Percentiles rank a stretch among this genome's conserved stretches.
Evolutionary conservation across 2,888 invertebrate genomes (phyloP).

Genomic region (Eupithecia insigniata): DNA sequence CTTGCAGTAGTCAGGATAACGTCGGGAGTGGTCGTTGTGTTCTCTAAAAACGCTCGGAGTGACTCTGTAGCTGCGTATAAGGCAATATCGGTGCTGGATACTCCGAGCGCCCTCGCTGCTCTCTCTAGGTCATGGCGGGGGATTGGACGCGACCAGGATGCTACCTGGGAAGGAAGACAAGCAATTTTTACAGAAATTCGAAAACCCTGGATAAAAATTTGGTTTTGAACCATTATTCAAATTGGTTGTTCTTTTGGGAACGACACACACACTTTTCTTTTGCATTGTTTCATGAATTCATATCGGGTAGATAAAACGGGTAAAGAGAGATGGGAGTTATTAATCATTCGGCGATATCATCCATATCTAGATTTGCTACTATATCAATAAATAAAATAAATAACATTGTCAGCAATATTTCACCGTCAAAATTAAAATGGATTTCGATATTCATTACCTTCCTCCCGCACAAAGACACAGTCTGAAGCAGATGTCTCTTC

Average conservation of each 20-base stretch:
- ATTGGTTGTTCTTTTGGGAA: background rate
- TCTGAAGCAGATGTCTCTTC: constrained; percentile 83
- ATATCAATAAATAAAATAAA: background rate
- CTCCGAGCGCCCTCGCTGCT: constrained; percentile 84
- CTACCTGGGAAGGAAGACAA: constrained; percentile 67
- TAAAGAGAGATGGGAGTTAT: too few species aligned
- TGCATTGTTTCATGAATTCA: background rate
- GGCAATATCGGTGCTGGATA: constrained; percentile 86
- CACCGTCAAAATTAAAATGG: background rate
- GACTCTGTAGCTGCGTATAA: constrained; percentile 86
- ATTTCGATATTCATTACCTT: constrained; percentile 69
- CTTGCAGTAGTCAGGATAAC: constrained; percentile 86
- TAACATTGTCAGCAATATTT: background rate
- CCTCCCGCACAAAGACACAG: constrained; percentile 87
- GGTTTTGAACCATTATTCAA: background rate
- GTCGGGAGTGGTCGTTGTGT: constrained; percentile 82
- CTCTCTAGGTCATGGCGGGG: constrained; percentile 82
- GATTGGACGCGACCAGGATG: constrained; percentile 88
- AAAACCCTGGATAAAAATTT: background rate
- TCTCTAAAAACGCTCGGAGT: constrained; percentile 86
- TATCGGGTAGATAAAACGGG: too few species aligned
- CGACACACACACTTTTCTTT: background rate
- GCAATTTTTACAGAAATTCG: background rate
- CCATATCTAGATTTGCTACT: background rate
- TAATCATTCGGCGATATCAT: background rate